Evolutionary conservation across 1,140 invertebrate species (phyloP).

Genomic region (Maconellicoccus hirsutus): DNA sequence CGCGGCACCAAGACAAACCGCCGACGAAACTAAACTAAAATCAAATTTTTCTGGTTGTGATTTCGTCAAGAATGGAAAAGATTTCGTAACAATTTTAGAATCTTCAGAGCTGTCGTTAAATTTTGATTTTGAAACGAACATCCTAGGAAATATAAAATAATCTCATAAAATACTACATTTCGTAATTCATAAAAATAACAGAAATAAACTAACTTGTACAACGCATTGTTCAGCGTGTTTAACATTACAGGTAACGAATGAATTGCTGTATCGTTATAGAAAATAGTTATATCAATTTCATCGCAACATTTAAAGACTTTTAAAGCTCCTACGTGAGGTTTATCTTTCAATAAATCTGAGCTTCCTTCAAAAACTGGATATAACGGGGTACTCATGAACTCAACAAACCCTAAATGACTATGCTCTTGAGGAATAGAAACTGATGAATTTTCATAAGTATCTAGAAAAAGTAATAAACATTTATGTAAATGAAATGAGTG

Average conservation of each 20-base stretch:
- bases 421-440: background rate
- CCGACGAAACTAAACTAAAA: conserved; percentile 52
- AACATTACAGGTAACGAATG: conserved; percentile 66
- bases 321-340: conserved; percentile 51
- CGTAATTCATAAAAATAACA: background rate
- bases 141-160: conserved; percentile 27
- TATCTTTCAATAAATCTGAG: conserved; percentile 33
- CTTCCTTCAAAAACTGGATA: background rate
- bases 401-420: background rate
- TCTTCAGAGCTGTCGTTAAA: background rate
- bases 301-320: conserved; percentile 44
- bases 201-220: conserved; percentile 43
- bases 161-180: too few species aligned
- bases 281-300: conserved; percentile 42
- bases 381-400: background rate
- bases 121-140: conserved; percentile 30
- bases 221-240: conserved; percentile 57
- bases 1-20: conserved; percentile 63
- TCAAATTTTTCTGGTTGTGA: conserved; percentile 56
- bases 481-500: too few species aligned
- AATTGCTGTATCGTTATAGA: conserved; percentile 67
- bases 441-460: background rate
- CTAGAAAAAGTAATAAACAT: background rate
- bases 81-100: background rate
- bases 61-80: conserved; percentile 47